Evolutionary conservation across 2,113 vertebrate species (phyloP).

Genomic region (Toxostoma redivivum): DNA sequence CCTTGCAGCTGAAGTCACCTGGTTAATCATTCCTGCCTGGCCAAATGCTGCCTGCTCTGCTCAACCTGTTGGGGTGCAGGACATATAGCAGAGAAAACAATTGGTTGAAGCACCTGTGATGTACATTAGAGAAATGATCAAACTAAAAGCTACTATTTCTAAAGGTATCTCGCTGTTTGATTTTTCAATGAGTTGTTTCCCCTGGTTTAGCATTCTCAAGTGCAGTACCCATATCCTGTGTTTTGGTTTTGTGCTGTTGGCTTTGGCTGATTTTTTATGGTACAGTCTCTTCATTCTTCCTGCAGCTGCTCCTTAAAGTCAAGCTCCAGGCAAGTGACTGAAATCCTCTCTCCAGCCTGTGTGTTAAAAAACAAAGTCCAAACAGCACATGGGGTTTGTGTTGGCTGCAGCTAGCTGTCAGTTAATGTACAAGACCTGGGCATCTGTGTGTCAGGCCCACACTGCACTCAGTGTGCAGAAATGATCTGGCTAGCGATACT

Average conservation of each 20-base stretch:
- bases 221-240: background rate
- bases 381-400: background rate
- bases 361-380: background rate
- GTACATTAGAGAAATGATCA: background rate
- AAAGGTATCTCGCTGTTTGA: background rate
- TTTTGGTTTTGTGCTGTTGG: background rate
- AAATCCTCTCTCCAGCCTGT: background rate
- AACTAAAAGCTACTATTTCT: background rate
- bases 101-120: background rate
- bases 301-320: slow-evolving; percentile 19
- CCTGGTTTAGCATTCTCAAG: background rate
- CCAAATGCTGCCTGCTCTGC: background rate
- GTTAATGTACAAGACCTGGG: background rate
- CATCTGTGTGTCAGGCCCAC: background rate
- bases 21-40: slow-evolving; percentile 20
- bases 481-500: background rate
- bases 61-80: background rate
- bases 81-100: background rate
- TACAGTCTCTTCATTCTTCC: background rate
- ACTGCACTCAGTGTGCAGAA: background rate
- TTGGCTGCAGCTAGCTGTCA: background rate
- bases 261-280: background rate
- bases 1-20: slow-evolving; percentile 53
- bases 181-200: background rate
- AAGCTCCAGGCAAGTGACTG: background rate